Percentiles rank a stretch among this genome's conserved stretches.
These are phyloP conservation scores for Gadopsis marmoratus DNA, from an alignment of 2,797 vertebrate genomes.

Conservation along the genomic window DNA sequence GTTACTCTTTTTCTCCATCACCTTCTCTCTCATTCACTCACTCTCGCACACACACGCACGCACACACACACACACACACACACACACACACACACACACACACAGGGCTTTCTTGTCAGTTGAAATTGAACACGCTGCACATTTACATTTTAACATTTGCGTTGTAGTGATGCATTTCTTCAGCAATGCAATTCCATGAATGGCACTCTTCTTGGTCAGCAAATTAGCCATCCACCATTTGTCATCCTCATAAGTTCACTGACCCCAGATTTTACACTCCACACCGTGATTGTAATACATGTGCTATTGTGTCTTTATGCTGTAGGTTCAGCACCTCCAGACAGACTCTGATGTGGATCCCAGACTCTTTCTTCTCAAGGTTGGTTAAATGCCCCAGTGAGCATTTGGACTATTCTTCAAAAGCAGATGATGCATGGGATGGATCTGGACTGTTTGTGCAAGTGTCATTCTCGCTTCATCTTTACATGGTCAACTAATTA, in stretches of 20 bases:
- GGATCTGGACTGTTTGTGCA: neutral
- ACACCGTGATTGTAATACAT: constrained; percentile 15
- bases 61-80: neutral
- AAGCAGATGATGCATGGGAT: neutral
- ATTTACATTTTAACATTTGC: neutral
- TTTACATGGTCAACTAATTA: neutral
- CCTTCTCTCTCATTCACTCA: neutral
- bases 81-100: neutral
- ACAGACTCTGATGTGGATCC: constrained; percentile 99
- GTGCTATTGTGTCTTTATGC: constrained; percentile 27
- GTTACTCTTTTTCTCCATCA: constrained; percentile 16
- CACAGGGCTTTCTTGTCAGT: neutral
- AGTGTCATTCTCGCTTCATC: neutral
- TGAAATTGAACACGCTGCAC: constrained; percentile 9
- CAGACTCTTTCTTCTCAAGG: constrained; percentile 99
- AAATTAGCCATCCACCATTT: constrained; percentile 1
- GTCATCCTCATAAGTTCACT: neutral
- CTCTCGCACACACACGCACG: neutral
- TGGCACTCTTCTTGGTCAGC: neutral
- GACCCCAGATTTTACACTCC: neutral
- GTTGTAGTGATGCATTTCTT: neutral
- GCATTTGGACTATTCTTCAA: neutral
- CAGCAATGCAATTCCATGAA: neutral
- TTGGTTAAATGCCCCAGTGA: constrained; percentile 71
- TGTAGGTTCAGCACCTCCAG: constrained; percentile 97